These are phyloP conservation scores for Pseudoatta argentina DNA, from an alignment of 1,140 invertebrate genomes.

Conservation along the genomic window DNA sequence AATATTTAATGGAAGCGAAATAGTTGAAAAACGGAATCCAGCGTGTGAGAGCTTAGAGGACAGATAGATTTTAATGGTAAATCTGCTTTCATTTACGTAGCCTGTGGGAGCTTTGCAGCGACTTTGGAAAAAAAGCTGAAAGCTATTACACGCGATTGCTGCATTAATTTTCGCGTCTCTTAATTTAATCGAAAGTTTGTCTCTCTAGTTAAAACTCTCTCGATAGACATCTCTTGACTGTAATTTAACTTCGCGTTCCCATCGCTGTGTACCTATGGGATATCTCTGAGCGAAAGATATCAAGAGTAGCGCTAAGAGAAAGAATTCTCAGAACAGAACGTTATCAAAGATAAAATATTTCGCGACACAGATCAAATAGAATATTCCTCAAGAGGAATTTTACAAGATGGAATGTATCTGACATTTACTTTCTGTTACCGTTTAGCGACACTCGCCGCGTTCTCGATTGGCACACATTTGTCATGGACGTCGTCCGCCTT, in stretches of 20 bases:
- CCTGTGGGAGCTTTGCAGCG: neutral
- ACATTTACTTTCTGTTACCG: conserved; percentile 16
- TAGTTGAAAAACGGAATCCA: neutral
- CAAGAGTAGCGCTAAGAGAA: neutral
- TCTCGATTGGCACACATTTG: conserved; percentile 87
- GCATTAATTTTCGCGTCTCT: conserved; percentile 10
- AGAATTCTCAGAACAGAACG: conserved; percentile 9
- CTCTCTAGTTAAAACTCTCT: conserved; percentile 24
- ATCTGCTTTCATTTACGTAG: neutral
- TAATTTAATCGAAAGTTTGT: conserved; percentile 43
- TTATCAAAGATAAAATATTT: conserved; percentile 18
- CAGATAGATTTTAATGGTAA: neutral
- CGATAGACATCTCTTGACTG: conserved; percentile 31
- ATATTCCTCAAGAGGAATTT: conserved; percentile 34
- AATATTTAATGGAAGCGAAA: conserved; percentile 5
- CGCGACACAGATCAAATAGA: conserved; percentile 33
- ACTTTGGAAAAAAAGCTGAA: neutral
- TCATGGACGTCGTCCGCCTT: conserved; percentile 88
- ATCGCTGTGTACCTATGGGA: conserved; percentile 2
- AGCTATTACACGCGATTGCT: neutral
- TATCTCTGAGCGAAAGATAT: neutral
- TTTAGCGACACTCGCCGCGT: conserved; percentile 87
- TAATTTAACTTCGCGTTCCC: conserved; percentile 34
- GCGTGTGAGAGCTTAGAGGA: neutral
- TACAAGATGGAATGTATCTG: neutral